phyloP scores from a whole-genome alignment of 2,888 invertebrate genomes.

The Sarcophaga rosellei region DNA sequence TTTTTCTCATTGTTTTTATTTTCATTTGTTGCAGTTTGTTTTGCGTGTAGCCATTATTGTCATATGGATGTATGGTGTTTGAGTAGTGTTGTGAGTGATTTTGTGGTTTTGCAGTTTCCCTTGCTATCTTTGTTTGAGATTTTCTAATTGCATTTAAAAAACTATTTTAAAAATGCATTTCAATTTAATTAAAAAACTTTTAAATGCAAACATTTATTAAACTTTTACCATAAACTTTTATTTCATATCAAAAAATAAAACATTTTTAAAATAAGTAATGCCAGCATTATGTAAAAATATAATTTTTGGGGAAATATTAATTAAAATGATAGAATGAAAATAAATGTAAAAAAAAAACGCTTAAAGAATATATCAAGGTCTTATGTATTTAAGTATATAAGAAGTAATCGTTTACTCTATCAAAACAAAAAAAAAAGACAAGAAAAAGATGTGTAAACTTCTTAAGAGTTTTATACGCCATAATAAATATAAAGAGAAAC shows the following conservation, averaged over 20 bases:
- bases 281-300: background rate
- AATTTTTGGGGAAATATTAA: no score
- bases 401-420: slow-evolving; percentile 9
- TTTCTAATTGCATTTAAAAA: slow-evolving; percentile 44
- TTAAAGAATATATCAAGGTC: no score
- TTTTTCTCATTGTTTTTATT: slow-evolving; percentile 27
- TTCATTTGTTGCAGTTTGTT: slow-evolving; percentile 39
- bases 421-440: background rate
- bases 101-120: slow-evolving; percentile 31
- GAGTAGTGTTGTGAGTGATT: slow-evolving; percentile 9
- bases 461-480: background rate
- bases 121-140: background rate
- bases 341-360: no score
- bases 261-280: background rate
- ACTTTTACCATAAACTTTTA: background rate
- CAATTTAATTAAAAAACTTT: slow-evolving; percentile 65
- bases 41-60: slow-evolving; percentile 3
- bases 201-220: background rate
- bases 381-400: no score
- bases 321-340: no score
- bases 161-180: slow-evolving; percentile 58
- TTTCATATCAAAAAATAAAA: background rate
- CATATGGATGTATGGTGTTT: slow-evolving; percentile 16
- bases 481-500: background rate
- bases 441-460: background rate